A percentile compares a stretch with the other conserved stretches of the same genome.
These are phyloP conservation scores for Pteropus rufus DNA, from an alignment of 2,797 vertebrate species.

Conservation along the genomic window DNA sequence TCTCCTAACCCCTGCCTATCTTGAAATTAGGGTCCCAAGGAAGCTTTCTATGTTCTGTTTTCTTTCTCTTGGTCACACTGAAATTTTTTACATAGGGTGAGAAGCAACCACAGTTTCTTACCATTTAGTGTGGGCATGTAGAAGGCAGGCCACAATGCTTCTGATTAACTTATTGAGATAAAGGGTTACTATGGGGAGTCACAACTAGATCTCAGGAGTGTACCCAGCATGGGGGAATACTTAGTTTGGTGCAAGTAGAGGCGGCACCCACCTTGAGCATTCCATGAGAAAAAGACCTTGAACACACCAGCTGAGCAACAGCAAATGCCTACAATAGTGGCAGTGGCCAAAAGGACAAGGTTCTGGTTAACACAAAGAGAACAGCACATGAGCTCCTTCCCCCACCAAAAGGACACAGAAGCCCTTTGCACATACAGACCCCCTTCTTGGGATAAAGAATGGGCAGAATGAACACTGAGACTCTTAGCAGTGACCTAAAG, in stretches of 20 bases:
- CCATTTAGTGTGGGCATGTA: too few relatives aligned
- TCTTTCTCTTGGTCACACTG: fast-evolving
- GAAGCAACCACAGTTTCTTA: background rate
- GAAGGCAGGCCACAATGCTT: too few relatives aligned
- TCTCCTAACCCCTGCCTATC: background rate
- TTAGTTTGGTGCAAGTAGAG: background rate
- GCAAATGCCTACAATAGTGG: background rate
- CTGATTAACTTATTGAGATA: background rate
- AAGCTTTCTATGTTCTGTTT: background rate
- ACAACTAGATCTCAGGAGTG: background rate
- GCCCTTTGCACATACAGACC: background rate
- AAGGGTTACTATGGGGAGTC: background rate
- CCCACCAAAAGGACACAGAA: background rate
- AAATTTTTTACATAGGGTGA: background rate
- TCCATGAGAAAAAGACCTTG: background rate
- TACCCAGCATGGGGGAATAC: fast-evolving
- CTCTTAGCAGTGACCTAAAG: background rate
- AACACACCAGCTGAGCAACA: background rate
- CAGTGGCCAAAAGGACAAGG: background rate
- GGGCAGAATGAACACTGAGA: background rate
- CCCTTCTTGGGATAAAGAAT: background rate
- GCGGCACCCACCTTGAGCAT: background rate
- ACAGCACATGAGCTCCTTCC: background rate
- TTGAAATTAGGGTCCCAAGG: background rate
- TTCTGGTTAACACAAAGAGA: background rate